Evolutionary conservation across 2,888 invertebrate genomes (phyloP), one percentile per base, ranked within the genome.

Genomic region (Cartodere bifasciata): DNA sequence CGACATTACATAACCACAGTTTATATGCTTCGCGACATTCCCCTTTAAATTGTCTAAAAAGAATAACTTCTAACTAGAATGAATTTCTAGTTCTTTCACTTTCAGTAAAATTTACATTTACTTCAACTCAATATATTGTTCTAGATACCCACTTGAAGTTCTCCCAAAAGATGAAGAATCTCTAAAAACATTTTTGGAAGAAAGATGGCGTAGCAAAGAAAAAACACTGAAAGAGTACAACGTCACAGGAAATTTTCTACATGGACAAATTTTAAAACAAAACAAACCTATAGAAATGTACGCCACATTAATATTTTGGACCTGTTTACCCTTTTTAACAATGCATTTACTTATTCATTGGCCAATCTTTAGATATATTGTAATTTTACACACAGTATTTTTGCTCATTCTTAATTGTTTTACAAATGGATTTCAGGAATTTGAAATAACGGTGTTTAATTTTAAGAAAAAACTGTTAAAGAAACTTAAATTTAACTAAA

Each of bases 121-220:
- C n/a, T 20, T 20, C 6, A 20, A 6, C 6, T 6, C 20, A 20
- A n/a, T 7, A 20, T 20, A 7, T 27, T 6, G 6, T 31, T 32
- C 16, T 22, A 77, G 78, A 43, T 74, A 79, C 55, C 53, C 70
- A 1, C 63, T 67, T 11, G 53, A 64, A 10, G 62, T 68, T 31
- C 54, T 82, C 15, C 80, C 81, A 1, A 53, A 49, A 9, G 64
- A 65, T 14, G 73, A 76, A 36, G 55, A 57, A 1, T 65, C 57
- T 16, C 58, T 80, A 6, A 69, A 69, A 41, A 52, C 49, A 13
- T 82, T 81, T 72, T 57, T 82, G 21, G 70, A 72, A 41, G 63
- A 71, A 17, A 62, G 70, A 14, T 82, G 81, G 81, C 53, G 51
- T 7, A 65, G 70, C 28, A 82, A 82, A 49, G 81, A 82, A 53